phyloP scores from a whole-genome alignment of 1,140 invertebrate species.

The Vanessa tameamea region DNA sequence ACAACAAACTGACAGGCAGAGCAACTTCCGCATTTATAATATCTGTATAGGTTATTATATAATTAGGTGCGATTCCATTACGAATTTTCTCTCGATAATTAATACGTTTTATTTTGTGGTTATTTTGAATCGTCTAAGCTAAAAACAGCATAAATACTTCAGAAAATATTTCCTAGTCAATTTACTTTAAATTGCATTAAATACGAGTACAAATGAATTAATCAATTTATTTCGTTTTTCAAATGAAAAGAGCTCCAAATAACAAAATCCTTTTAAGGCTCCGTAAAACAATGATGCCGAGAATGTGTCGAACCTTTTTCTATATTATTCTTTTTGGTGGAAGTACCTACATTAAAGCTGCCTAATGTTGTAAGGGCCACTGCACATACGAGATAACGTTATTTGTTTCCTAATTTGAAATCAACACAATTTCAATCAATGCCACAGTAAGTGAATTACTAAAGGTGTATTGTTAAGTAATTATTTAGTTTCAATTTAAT shows the following conservation, averaged over 20 bases:
- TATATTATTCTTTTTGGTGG: conserved; percentile 24
- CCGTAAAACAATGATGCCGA: conserved; percentile 27
- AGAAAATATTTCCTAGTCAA: too few relatives aligned
- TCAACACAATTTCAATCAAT: not conserved
- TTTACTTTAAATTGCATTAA: not conserved
- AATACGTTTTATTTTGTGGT: too few relatives aligned
- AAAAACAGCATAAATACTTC: too few relatives aligned
- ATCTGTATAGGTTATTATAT: too few relatives aligned
- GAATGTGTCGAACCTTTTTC: conserved; percentile 36
- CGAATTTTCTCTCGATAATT: too few relatives aligned
- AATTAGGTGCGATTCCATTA: too few relatives aligned
- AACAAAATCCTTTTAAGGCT: conserved; percentile 35
- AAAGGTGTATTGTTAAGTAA: too few relatives aligned
- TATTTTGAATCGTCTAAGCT: too few relatives aligned
- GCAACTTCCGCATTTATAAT: too few relatives aligned
- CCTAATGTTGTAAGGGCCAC: conserved; percentile 19
- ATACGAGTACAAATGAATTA: conserved; percentile 14
- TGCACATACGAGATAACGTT: conserved; percentile 11
- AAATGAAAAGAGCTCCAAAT: conserved; percentile 35
- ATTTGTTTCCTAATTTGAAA: conserved; percentile 10
- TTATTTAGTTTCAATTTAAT: too few relatives aligned
- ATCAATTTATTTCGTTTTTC: conserved; percentile 17
- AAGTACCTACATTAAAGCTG: conserved; percentile 8
- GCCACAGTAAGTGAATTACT: too few relatives aligned
- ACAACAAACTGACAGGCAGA: too few relatives aligned